Evolutionary conservation across 2,797 vertebrate species (phyloP), one percentile per base, ranked within the genome.

Genomic region (Cirrhinus molitorella): DNA sequence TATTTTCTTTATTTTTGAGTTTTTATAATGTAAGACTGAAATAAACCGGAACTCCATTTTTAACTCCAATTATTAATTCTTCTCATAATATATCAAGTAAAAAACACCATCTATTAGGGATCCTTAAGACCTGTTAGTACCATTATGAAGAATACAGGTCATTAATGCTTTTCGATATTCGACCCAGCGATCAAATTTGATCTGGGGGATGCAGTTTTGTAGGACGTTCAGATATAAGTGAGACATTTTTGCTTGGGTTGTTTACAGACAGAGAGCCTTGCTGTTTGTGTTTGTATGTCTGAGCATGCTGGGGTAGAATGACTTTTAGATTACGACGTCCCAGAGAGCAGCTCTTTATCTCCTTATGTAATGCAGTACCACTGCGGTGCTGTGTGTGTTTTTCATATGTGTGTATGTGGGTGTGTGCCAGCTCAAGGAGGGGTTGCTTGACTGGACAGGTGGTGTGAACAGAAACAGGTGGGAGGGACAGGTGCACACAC

Each of bases 401-500:
- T 25, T 67, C n/a, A 72, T 31, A 37, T 51, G 74, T 34, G 67
- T 86, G 66, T 75, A 25, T 49, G 34, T 67, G n/a, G 4, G 13
- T 66, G 23, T 66, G 71, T 13, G 51, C 3, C 9, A 59, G 76
- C 23, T 77, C 13, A 57, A 59, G 66, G 45, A 77, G 19, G 28
- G 55, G 28, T 68, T 70, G 17, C 43, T 77, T 66, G 34, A 70
- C 77, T 68, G 80, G 65, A 84, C 87, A 89, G 89, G 86, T 89
- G 87, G 85, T 73, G 49, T 85, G 59, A 63, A 25, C 28, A 63
- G 31, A 66, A 77, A 82, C 85, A 87, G 87, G 85, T 87, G 86
- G 80, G 47, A 23, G 43, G 57, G 80, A 86, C 63, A 84, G 83
- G 86, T 85, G 77, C 43, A 6, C 72, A 13, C 21, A 71, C 47